Percentiles rank a stretch among this genome's conserved stretches.
phyloP scores from a whole-genome alignment of 2,888 invertebrate genomes.

The Tanypteryx hageni region DNA sequence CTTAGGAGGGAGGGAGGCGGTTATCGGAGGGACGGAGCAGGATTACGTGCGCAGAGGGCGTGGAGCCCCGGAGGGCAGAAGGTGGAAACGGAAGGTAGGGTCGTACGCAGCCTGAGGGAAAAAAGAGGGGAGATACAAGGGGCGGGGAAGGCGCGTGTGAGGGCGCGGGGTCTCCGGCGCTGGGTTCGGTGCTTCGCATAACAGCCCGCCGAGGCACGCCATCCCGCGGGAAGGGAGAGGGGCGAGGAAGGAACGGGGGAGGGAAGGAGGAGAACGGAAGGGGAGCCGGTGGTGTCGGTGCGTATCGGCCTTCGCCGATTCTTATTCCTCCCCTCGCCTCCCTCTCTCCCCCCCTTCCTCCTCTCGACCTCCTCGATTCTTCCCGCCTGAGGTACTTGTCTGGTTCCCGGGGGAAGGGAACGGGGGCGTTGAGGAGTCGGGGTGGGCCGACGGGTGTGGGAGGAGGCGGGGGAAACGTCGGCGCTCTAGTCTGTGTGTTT shows the following conservation, averaged over 20 bases:
- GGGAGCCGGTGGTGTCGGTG: neutral
- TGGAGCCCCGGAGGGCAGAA: neutral
- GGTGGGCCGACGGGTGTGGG: no score
- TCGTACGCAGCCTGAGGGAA: neutral
- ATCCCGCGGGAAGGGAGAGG: neutral
- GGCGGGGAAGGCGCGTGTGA: neutral
- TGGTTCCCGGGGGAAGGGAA: neutral
- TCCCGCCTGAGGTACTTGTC: neutral
- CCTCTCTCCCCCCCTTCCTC: neutral
- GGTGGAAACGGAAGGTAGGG: neutral
- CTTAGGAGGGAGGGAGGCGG: neutral
- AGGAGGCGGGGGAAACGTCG: no score
- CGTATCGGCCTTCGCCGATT: no score
- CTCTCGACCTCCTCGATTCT: slow-evolving; percentile 26
- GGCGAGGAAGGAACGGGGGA: neutral
- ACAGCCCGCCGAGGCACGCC: neutral
- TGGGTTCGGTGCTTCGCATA: neutral
- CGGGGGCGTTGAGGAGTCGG: neutral
- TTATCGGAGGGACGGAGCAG: neutral
- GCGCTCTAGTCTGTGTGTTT: no score
- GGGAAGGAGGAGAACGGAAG: neutral
- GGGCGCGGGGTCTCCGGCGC: neutral
- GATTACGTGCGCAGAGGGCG: slow-evolving; percentile 21
- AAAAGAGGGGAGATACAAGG: neutral
- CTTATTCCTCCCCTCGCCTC: neutral